Conservation (phyloP, 2,888 invertebrate genomes). For the Eutolmus rufibarbis region DNA sequence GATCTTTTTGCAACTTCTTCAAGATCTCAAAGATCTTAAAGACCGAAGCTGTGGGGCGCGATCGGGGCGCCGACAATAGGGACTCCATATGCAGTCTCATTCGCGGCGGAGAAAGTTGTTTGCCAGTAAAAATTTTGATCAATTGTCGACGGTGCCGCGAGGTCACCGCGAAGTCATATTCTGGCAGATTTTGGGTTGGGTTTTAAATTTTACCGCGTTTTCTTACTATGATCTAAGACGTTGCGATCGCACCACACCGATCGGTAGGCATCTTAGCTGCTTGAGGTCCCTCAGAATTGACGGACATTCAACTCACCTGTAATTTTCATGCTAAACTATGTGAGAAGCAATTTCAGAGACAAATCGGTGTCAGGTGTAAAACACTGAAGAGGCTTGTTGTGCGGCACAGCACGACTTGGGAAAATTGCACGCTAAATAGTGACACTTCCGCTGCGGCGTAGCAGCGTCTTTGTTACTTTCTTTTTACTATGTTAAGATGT, state of each 20-base stretch:
- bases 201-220: background rate
- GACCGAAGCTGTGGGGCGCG: background rate
- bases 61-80: background rate
- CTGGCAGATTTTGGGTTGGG: background rate
- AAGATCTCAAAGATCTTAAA: background rate
- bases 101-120: slow-evolving; percentile 25
- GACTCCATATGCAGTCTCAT: background rate
- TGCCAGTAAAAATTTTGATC: slow-evolving; percentile 11
- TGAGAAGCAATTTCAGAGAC: slow-evolving; percentile 44
- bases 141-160: background rate
- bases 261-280: background rate
- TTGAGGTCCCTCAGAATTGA: background rate
- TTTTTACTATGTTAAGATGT: background rate
- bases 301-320: background rate
- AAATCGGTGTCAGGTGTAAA: slow-evolving; percentile 43
- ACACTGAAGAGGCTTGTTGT: slow-evolving; percentile 43
- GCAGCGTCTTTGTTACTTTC: background rate
- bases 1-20: slow-evolving; percentile 6
- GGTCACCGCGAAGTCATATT: slow-evolving; percentile 1
- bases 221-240: background rate
- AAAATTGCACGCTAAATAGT: slow-evolving; percentile 12
- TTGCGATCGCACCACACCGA: background rate
- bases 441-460: slow-evolving; percentile 7
- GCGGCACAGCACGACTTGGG: slow-evolving; percentile 37
- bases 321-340: slow-evolving; percentile 31